Percentiles rank a stretch among this genome's conserved stretches.
Evolutionary conservation across 1,140 invertebrate genomes (phyloP).

Genomic region (Aphelenchoides fujianensis): DNA sequence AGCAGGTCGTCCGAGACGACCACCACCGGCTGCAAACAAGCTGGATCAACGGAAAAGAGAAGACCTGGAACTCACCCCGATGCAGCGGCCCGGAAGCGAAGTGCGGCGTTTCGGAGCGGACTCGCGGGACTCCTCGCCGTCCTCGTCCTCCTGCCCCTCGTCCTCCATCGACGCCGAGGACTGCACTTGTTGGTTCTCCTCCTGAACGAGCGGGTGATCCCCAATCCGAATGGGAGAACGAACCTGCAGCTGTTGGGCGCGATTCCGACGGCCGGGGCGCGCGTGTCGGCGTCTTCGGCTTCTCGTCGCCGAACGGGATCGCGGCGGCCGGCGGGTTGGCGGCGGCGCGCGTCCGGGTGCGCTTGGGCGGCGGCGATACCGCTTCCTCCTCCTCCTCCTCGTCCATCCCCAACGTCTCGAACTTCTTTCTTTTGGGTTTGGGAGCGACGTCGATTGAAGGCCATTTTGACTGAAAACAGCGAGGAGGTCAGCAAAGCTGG

Average conservation of each 20-base stretch:
- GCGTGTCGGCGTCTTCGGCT: background rate
- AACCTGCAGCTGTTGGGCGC: too few species aligned
- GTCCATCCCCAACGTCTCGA: background rate
- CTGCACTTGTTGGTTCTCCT: too few species aligned
- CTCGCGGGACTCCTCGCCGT: background rate
- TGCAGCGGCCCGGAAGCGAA: background rate
- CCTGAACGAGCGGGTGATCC: too few species aligned
- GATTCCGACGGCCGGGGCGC: too few species aligned
- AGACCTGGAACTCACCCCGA: background rate
- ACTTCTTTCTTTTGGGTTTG: background rate
- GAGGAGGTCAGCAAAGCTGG: background rate
- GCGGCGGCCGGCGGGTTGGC: background rate
- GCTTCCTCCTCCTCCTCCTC: background rate
- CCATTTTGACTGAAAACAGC: too few species aligned
- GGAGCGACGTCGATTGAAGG: background rate
- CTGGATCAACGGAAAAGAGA: background rate
- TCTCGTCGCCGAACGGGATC: background rate
- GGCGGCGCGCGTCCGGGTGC: background rate
- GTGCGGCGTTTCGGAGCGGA: background rate
- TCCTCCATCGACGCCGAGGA: too few species aligned
- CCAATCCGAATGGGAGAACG: background rate
- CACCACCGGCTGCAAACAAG: background rate
- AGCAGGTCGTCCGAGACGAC: background rate
- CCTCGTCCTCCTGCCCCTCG: background rate
- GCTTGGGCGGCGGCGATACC: background rate